phyloP scores from a whole-genome alignment of 2,888 invertebrate genomes.

The Aplocera efformata region DNA sequence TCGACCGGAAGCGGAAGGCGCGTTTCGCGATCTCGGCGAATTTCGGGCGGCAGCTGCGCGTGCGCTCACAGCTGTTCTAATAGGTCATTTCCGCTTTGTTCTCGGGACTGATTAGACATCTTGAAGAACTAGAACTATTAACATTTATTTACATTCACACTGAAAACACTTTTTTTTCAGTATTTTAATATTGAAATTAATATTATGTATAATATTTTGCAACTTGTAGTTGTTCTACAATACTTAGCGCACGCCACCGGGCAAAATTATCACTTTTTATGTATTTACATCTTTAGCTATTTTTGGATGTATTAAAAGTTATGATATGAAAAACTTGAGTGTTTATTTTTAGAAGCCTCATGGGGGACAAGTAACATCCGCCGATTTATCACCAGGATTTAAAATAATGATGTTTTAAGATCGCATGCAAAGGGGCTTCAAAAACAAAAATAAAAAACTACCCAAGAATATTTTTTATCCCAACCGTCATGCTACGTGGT shows the following conservation, averaged over 20 bases:
- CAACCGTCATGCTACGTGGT: conserved; percentile 14
- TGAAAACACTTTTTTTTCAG: neutral
- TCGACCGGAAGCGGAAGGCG: conserved; percentile 78
- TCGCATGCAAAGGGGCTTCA: conserved; percentile 29
- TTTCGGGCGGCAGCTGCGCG: conserved; percentile 73
- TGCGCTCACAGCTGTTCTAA: conserved; percentile 66
- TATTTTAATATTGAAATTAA: neutral
- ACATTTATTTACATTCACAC: conserved; percentile 2
- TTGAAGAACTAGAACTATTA: conserved; percentile 5
- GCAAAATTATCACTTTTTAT: conserved; percentile 3
- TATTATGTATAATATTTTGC: too few species aligned
- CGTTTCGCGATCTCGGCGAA: conserved; percentile 76
- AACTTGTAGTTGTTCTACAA: too few species aligned
- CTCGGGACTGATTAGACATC: conserved; percentile 38
- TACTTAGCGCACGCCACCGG: too few species aligned
- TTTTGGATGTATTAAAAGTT: conserved; percentile 36
- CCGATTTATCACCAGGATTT: conserved; percentile 65
- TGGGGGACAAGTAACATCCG: conserved; percentile 49
- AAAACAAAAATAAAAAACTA: conserved; percentile 8
- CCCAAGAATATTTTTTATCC: conserved; percentile 22
- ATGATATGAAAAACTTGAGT: conserved; percentile 24
- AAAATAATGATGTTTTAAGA: conserved; percentile 50
- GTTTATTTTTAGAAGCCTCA: conserved; percentile 48
- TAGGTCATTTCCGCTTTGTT: conserved; percentile 71
- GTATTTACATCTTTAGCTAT: conserved; percentile 32